Base-by-base conservation (phyloP, 2,797 vertebrate genomes). In the Knipowitschia caucasica region DNA sequence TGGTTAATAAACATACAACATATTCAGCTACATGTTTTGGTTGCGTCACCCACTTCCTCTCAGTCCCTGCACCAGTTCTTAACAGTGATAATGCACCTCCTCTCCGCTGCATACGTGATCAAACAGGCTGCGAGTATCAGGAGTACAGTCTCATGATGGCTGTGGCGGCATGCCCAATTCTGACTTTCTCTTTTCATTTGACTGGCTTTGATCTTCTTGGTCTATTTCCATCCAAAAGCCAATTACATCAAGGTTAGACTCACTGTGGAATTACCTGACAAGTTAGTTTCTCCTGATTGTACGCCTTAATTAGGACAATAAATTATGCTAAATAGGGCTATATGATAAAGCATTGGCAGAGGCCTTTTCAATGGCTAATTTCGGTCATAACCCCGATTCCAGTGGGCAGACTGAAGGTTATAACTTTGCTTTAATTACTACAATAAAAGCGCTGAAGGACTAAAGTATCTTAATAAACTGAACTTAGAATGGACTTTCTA, bases 241-340 rank as follows among this genome's bases (percentile, higher is more conserved):
- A 73, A 56, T 76, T 62, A 78, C 36, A 4, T 52, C 39, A 73
- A 68, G 74, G 73, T 71, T 63, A n/a, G 55, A 50, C 18, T 46
- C 17, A 5, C 52, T 38, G 24, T 64, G 59, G 64, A 66, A 71
- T 69, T 18, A 52, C 50, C 50, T 53, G 43, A 44, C 29, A 62
- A 39, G 29, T 47, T 38, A 36, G 29, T 47, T 38, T 36, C n/a
- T 4, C 6, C 20, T 23, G 38, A 71, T 38, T 52, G 8, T 21
- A 11, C 50, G 49, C 40, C 17, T 31, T 27, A 25, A 54, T 62
- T 54, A 43, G 39, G 10, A 25, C 34, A 46, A 34, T 54, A 7
- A 64, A 17, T 52, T 25, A 47, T 24, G 58, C 30, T 7, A 54
- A 66, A 54, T 53, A 15, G 49, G 45, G 31, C 21, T 34, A 54